Evolutionary conservation across 2,113 vertebrate species (phyloP).

Genomic region (Anguilla japonica): DNA sequence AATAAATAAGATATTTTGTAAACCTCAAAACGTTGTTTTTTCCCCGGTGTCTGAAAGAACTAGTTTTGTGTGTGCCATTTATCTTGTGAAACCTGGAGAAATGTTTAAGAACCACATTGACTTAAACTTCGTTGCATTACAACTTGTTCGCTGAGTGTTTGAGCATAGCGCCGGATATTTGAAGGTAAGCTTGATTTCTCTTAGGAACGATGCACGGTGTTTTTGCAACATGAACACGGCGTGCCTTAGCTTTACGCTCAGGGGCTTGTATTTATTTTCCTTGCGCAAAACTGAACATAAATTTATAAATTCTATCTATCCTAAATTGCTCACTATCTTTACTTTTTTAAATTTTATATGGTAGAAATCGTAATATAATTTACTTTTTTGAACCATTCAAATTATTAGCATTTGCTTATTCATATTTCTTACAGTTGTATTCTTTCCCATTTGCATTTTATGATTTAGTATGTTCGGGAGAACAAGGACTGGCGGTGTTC

Average conservation of each 20-base stretch:
- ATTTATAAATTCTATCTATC: no score
- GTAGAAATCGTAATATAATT: no score
- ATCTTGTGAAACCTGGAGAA: neutral
- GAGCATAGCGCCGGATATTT: neutral
- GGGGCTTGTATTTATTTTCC: no score
- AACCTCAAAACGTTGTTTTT: neutral
- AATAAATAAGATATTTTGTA: no score
- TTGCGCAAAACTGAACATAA: no score
- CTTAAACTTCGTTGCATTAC: neutral
- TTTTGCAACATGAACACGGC: neutral
- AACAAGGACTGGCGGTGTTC: constrained; percentile 52
- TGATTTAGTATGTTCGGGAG: constrained; percentile 77
- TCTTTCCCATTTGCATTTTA: neutral
- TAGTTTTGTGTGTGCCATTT: neutral
- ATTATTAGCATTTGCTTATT: neutral
- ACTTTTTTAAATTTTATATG: no score
- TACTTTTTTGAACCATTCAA: no score
- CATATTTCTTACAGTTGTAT: neutral
- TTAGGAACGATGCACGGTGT: neutral
- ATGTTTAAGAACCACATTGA: neutral
- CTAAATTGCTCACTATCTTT: no score
- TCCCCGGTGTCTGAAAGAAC: neutral
- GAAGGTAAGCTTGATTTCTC: neutral
- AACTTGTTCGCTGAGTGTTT: neutral
- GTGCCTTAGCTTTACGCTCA: no score